Evolutionary conservation across 1,140 invertebrate genomes (phyloP), one percentile per base, ranked within the genome.

Genomic region (Drosophila carrolli): DNA sequence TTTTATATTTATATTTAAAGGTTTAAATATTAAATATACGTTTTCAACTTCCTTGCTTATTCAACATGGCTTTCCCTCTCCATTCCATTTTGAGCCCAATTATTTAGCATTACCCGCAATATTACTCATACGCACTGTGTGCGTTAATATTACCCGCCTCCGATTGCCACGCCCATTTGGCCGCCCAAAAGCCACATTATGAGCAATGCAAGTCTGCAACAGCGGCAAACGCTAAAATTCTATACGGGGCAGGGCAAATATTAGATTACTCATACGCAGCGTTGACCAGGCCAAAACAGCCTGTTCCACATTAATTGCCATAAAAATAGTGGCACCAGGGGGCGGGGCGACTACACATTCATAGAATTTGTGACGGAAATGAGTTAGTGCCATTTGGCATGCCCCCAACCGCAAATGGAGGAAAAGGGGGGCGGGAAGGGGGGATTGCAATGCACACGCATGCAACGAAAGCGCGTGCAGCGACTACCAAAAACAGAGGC

Each of bases 311-410:
- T 85, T 85, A 85, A 85, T 85, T 78, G 75, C 81, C 81, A 85
- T 78, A 85, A 85, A 84, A 84, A 80, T 77, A 77, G 56, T 65
- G 59, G 23, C 59, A 76, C 5, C 37, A 32, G 14, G 10, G 43
- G 29, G 23, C 16, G 48, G 58, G 58, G 16, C n/a, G 35, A 14
- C 56, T n/a, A 55, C 55, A 60, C 74, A 85, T 77, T 85, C 82
- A 78, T 85, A 75, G 83, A 88, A 88, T 86, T 75, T 88, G 82
- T 88, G 82, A 82, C 82, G 82, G 82, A 86, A 86, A 88, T 86
- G 82, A 86, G 79, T 81, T 76, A 79, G 75, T 85, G 78, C 68
- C 62, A 65, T 77, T 79, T 85, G 68, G 67, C 82, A 75, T 67
- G 68, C 74, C 77, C 53, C 44, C 50, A 62, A 44, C 16, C 56